Conservation (phyloP, 2,113 vertebrate species). For the Percopsis transmontana region DNA sequence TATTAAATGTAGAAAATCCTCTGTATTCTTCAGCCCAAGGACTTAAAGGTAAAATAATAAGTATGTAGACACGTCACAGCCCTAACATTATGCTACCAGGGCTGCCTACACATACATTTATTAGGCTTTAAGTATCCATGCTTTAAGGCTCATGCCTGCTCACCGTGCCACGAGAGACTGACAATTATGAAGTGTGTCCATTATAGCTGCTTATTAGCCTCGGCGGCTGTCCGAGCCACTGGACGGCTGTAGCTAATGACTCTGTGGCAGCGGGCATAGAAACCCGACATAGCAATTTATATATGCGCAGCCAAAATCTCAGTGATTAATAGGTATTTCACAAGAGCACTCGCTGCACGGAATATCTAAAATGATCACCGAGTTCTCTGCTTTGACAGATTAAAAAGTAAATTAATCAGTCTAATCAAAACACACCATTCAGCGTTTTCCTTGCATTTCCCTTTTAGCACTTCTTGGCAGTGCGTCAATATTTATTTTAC, state of each 20-base stretch:
- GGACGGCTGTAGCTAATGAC: slow-evolving; percentile 75
- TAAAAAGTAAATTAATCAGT: slow-evolving; percentile 75
- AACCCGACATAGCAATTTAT: slow-evolving; percentile 71
- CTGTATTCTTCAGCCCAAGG: slow-evolving; percentile 53
- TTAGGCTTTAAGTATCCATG: slow-evolving; percentile 38
- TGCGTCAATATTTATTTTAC: slow-evolving; percentile 62
- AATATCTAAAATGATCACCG: slow-evolving; percentile 74
- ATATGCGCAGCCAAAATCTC: slow-evolving; percentile 66
- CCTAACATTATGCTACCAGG: slow-evolving; percentile 51
- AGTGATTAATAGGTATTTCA: slow-evolving; percentile 79
- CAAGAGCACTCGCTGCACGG: slow-evolving; percentile 70
- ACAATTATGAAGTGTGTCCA: slow-evolving; percentile 83
- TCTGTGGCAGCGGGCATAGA: slow-evolving; percentile 66
- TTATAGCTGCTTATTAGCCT: slow-evolving; percentile 79
- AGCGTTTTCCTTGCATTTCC: slow-evolving; percentile 66
- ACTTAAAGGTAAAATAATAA: slow-evolving; percentile 66
- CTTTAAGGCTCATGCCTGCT: slow-evolving; percentile 44
- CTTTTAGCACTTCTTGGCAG: slow-evolving; percentile 62
- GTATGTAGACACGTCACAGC: slow-evolving; percentile 52
- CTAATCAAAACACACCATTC: slow-evolving; percentile 64
- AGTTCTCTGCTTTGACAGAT: slow-evolving; percentile 70
- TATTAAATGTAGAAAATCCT: slow-evolving; percentile 63
- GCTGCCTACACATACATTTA: slow-evolving; percentile 37
- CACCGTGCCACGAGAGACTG: slow-evolving; percentile 55
- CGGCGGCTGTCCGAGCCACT: slow-evolving; percentile 64